Percentiles rank a stretch among this genome's conserved stretches.
These are phyloP conservation scores for Catocala sponsa DNA, from an alignment of 2,888 invertebrate genomes.

Conservation along the genomic window DNA sequence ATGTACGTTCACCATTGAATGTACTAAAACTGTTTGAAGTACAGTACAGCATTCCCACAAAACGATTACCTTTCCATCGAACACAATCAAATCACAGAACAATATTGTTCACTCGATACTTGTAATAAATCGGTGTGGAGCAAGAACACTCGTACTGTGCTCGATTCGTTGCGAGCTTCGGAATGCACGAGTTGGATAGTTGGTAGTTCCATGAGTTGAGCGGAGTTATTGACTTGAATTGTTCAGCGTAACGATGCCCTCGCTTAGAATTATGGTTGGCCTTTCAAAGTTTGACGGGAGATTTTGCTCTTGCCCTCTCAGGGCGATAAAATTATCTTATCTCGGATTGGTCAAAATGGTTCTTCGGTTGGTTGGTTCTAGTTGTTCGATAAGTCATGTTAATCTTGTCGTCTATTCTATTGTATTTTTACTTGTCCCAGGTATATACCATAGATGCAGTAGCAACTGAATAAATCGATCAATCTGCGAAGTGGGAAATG, in stretches of 20 bases:
- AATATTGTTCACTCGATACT: conserved; percentile 22
- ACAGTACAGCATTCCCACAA: neutral
- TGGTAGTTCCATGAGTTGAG: conserved; percentile 41
- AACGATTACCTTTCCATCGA: neutral
- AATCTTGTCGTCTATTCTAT: too few relatives aligned
- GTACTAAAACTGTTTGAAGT: too few relatives aligned
- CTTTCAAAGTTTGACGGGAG: conserved; percentile 23
- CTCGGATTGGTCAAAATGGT: too few relatives aligned
- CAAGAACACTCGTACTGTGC: conserved; percentile 43
- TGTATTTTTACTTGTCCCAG: too few relatives aligned
- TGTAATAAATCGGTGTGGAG: conserved; percentile 56
- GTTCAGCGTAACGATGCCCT: conserved; percentile 47
- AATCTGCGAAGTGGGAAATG: too few relatives aligned
- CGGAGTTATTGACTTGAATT: conserved; percentile 58
- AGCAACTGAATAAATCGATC: too few relatives aligned
- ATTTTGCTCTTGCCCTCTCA: conserved; percentile 2
- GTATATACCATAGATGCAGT: too few relatives aligned
- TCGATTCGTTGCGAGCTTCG: conserved; percentile 52
- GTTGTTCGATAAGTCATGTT: too few relatives aligned
- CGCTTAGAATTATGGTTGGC: conserved; percentile 40
- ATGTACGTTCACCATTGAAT: too few relatives aligned
- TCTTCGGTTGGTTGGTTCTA: too few relatives aligned
- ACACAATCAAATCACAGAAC: conserved; percentile 23
- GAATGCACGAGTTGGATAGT: conserved; percentile 27
- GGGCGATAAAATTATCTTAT: too few relatives aligned